phyloP scores from a whole-genome alignment of 2,797 vertebrate genomes.

The Sphaeramia orbicularis region DNA sequence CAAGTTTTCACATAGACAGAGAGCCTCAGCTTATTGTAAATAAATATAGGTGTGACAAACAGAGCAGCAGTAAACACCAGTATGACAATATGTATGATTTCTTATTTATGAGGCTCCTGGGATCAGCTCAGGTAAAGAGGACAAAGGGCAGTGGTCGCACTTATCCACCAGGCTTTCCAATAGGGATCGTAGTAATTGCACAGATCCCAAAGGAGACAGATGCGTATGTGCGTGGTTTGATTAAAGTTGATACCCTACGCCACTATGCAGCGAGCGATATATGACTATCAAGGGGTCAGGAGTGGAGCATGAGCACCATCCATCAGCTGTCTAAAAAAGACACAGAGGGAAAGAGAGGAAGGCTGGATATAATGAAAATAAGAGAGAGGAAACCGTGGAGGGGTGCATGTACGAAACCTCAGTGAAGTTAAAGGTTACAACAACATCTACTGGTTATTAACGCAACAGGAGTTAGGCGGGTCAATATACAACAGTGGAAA shows the following conservation, averaged over 20 bases:
- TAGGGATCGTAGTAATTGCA: neutral
- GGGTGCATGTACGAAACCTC: too few species aligned
- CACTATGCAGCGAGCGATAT: conserved; percentile 13
- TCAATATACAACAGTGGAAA: too few species aligned
- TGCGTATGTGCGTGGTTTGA: neutral
- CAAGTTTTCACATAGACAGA: too few species aligned
- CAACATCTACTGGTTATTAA: too few species aligned
- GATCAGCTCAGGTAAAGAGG: neutral
- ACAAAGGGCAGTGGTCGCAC: neutral
- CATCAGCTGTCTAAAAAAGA: conserved; percentile 5
- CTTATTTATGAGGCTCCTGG: too few species aligned
- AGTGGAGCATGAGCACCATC: conserved; percentile 5
- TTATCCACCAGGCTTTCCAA: neutral
- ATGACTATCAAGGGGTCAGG: conserved; percentile 24
- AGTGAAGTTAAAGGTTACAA: too few species aligned
- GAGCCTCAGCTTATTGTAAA: too few species aligned
- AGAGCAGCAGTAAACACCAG: too few species aligned
- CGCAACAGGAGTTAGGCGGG: too few species aligned
- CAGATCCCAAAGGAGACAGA: conserved; percentile 2
- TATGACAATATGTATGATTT: too few species aligned
- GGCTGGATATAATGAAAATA: neutral
- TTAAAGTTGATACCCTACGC: conserved; percentile 19
- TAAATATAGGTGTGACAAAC: too few species aligned
- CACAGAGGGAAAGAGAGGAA: neutral
- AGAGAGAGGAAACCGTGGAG: too few species aligned